Conservation (phyloP, 2,888 invertebrate genomes). For the Calameuta idolon region DNA sequence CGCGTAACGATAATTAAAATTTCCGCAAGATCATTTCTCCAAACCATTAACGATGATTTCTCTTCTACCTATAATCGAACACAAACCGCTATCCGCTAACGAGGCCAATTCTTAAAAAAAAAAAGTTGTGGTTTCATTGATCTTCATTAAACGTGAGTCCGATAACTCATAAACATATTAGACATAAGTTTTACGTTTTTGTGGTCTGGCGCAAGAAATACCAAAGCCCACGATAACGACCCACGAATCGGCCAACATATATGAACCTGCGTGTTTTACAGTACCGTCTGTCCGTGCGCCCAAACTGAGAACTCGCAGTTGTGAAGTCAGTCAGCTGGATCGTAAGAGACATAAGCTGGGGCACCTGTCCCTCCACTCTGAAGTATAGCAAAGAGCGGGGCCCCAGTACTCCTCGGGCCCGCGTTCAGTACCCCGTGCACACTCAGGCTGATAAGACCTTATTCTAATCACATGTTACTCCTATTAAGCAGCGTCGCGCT, state of each 20-base stretch:
- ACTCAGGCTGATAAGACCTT: constrained; percentile 59
- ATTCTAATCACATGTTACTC: constrained; percentile 44
- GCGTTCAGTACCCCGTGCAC: constrained; percentile 59
- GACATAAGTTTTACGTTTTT: neutral
- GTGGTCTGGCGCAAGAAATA: neutral
- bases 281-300: neutral
- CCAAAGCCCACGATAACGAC: neutral
- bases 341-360: constrained; percentile 49
- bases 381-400: constrained; percentile 46
- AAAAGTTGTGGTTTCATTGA: neutral
- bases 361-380: constrained; percentile 56
- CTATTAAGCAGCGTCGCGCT: constrained; percentile 2
- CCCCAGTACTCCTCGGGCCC: constrained; percentile 44
- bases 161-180: neutral
- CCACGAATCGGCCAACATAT: neutral
- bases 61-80: neutral
- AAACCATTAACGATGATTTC: neutral
- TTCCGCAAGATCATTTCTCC: neutral
- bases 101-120: neutral
- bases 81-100: neutral
- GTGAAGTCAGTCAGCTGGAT: constrained; percentile 24
- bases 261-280: neutral
- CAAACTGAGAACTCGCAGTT: constrained; percentile 5
- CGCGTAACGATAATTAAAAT: neutral
- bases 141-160: neutral